phyloP scores from a whole-genome alignment of 1,140 invertebrate genomes.

The Oscheius sp. region DNA sequence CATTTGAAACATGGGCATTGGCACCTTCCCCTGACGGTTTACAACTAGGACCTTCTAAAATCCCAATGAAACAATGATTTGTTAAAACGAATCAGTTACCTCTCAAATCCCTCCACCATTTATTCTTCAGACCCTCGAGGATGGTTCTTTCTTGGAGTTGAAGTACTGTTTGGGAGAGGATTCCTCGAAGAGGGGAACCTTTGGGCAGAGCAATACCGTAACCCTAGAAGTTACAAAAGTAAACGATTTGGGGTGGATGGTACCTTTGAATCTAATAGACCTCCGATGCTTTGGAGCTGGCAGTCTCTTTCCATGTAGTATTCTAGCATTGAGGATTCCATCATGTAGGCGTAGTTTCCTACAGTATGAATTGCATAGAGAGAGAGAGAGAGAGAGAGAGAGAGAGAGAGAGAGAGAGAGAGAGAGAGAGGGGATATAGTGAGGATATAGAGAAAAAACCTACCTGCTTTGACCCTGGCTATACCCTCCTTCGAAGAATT shows the following conservation, averaged over 20 bases:
- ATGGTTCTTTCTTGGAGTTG: constrained; percentile 77
- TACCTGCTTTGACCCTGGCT: constrained; percentile 69
- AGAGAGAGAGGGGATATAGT: not conserved
- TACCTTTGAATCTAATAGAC: constrained; percentile 75
- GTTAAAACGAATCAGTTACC: not conserved
- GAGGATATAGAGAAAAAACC: not conserved
- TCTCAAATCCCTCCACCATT: constrained; percentile 73
- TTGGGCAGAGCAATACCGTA: constrained; percentile 59
- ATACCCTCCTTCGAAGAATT: constrained; percentile 78
- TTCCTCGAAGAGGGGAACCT: constrained; percentile 75
- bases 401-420: too few relatives aligned
- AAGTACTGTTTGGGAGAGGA: constrained; percentile 74
- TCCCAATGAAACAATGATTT: not conserved
- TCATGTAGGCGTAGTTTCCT: constrained; percentile 74
- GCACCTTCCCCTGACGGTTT: constrained; percentile 18
- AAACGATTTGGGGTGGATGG: constrained; percentile 74
- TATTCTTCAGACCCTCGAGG: constrained; percentile 74
- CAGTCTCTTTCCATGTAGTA: constrained; percentile 76
- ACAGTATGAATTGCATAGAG: not conserved
- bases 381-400: too few relatives aligned
- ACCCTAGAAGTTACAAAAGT: constrained; percentile 63
- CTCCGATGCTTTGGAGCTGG: constrained; percentile 75
- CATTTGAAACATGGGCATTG: constrained; percentile 23
- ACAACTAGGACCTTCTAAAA: constrained; percentile 35
- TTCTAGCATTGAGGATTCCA: constrained; percentile 79